A percentile compares a stretch with the other conserved stretches of the same genome.
Conservation (phyloP, 2,888 invertebrate genomes). For the Trissonchulus sp. region DNA sequence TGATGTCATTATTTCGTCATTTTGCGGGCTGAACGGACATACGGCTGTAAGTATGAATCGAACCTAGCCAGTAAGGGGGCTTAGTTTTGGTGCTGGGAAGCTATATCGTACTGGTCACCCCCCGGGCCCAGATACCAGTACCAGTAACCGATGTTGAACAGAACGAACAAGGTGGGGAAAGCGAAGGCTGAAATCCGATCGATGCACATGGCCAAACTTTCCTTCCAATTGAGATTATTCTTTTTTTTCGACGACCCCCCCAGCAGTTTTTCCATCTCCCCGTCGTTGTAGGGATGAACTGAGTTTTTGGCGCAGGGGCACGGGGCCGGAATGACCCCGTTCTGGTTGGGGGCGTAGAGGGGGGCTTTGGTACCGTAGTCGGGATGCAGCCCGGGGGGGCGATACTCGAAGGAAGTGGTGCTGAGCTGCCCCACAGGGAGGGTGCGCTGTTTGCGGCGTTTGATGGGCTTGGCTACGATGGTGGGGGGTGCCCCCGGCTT, state of each 20-base stretch:
- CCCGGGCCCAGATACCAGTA: slow-evolving; percentile 23
- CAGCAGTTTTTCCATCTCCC: background rate
- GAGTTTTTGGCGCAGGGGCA: background rate
- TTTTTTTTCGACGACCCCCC: background rate
- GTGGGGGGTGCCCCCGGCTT: background rate
- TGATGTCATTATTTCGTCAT: too few relatives aligned
- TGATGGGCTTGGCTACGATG: background rate
- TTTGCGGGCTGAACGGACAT: too few relatives aligned
- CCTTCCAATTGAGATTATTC: background rate
- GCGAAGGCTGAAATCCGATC: slow-evolving; percentile 44
- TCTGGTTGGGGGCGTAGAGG: background rate
- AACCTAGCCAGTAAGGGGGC: too few relatives aligned
- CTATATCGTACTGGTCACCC: too few relatives aligned
- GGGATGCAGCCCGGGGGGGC: slow-evolving; percentile 43
- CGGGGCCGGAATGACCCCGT: background rate
- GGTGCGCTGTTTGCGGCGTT: background rate
- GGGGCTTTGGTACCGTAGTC: too few relatives aligned
- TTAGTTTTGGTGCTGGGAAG: too few relatives aligned
- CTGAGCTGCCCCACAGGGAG: too few relatives aligned
- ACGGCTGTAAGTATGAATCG: too few relatives aligned
- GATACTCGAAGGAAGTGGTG: slow-evolving; percentile 45
- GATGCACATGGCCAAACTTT: slow-evolving; percentile 41
- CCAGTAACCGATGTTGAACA: slow-evolving; percentile 45
- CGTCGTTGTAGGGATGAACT: background rate
- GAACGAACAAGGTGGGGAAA: slow-evolving; percentile 49